A percentile compares a stretch with the other conserved stretches of the same genome.
phyloP scores from a whole-genome alignment of 2,888 invertebrate species.

The Oscheius sp. region DNA sequence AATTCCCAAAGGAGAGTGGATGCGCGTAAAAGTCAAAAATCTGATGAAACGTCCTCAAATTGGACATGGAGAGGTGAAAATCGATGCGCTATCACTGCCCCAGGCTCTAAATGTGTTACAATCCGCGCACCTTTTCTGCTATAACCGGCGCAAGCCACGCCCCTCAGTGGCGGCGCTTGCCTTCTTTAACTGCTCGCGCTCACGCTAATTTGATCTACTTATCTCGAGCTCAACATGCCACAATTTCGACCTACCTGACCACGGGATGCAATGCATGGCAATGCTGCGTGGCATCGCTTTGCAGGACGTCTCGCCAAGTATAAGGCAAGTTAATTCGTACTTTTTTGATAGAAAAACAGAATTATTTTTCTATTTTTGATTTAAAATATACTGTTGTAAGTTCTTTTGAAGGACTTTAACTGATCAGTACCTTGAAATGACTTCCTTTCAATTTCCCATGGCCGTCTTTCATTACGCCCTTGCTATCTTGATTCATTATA shows the following conservation, averaged over 20 bases:
- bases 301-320: conserved; percentile 55
- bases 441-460: conserved; percentile 11
- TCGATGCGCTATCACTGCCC: conserved; percentile 27
- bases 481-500: conserved; percentile 19
- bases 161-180: conserved; percentile 25
- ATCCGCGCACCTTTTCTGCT: conserved; percentile 30
- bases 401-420: too few relatives aligned
- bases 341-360: not conserved
- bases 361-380: not conserved
- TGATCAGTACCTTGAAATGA: not conserved
- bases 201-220: conserved; percentile 31
- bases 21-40: not conserved
- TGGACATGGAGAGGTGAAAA: not conserved
- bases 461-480: conserved; percentile 6
- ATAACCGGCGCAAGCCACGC: conserved; percentile 27
- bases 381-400: not conserved
- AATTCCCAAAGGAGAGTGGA: not conserved
- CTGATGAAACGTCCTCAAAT: conserved; percentile 3
- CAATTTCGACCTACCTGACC: conserved; percentile 26
- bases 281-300: conserved; percentile 59
- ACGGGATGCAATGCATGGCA: conserved; percentile 47
- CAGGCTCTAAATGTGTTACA: conserved; percentile 20
- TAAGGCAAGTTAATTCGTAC: conserved; percentile 48
- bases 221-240: conserved; percentile 18
- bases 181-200: conserved; percentile 30